These are phyloP conservation scores for Sardinella longiceps DNA, from an alignment of 2,797 vertebrate species.

Conservation along the genomic window DNA sequence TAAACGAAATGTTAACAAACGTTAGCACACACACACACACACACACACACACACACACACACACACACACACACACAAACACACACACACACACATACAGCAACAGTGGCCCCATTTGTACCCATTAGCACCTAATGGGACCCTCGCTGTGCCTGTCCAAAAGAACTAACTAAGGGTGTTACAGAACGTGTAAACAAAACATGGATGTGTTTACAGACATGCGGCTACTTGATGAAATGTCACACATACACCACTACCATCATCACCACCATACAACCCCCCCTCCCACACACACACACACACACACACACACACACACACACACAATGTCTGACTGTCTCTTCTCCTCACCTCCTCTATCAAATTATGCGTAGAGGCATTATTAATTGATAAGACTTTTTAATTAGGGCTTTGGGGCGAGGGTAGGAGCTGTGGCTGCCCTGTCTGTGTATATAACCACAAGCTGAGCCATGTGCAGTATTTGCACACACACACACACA, in stretches of 20 bases:
- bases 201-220: no score
- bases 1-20: constrained; percentile 52
- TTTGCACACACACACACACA: not conserved
- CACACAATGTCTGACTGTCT: not conserved
- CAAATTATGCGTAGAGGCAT: constrained; percentile 44
- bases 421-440: constrained; percentile 20
- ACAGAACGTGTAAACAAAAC: no score
- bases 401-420: constrained; percentile 36
- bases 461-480: not conserved
- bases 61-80: not conserved
- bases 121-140: constrained; percentile 58
- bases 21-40: not conserved
- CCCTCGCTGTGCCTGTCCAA: not conserved
- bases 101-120: constrained; percentile 58
- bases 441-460: not conserved
- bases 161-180: no score
- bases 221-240: no score
- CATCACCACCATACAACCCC: no score
- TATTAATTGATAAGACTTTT: constrained; percentile 49
- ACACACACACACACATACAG: no score
- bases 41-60: no score
- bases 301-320: no score
- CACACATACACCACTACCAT: no score
- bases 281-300: not conserved
- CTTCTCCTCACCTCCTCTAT: not conserved